phyloP scores from a whole-genome alignment of 2,888 invertebrate species.

The Venusia cambrica region DNA sequence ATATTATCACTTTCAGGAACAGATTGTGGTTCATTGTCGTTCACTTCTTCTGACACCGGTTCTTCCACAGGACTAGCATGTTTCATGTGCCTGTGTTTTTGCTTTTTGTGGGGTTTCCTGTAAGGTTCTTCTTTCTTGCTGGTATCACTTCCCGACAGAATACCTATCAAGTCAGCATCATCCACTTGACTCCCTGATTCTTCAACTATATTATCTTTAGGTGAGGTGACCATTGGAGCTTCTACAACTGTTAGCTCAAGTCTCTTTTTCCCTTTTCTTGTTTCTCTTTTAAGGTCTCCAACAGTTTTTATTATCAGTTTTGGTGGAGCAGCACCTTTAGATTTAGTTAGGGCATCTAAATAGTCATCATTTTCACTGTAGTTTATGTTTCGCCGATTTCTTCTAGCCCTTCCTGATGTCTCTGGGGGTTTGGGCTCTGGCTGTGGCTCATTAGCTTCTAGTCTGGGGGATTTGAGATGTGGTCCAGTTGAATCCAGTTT shows the following conservation, averaged over 20 bases:
- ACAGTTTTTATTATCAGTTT: slow-evolving; percentile 63
- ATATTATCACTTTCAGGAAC: slow-evolving; percentile 29
- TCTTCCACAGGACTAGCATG: slow-evolving; percentile 53
- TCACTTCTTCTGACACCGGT: slow-evolving; percentile 30
- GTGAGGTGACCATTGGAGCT: slow-evolving; percentile 32
- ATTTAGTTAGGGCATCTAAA: slow-evolving; percentile 65
- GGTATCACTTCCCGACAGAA: slow-evolving; percentile 53
- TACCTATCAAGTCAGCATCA: slow-evolving; percentile 59
- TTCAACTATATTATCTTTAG: slow-evolving; percentile 32
- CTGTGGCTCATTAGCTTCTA: slow-evolving; percentile 60
- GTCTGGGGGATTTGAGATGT: slow-evolving; percentile 48
- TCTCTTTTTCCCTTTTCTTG: slow-evolving; percentile 62
- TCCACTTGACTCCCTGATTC: slow-evolving; percentile 49
- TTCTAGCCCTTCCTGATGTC: slow-evolving; percentile 61
- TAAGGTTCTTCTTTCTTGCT: slow-evolving; percentile 49
- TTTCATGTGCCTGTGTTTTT: slow-evolving; percentile 54
- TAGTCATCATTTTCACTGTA: slow-evolving; percentile 81
- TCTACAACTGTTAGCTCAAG: slow-evolving; percentile 46
- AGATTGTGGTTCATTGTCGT: slow-evolving; percentile 28
- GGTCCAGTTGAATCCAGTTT: slow-evolving; percentile 55
- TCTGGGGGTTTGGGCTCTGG: slow-evolving; percentile 73
- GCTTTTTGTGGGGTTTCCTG: slow-evolving; percentile 57
- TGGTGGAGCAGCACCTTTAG: slow-evolving; percentile 42
- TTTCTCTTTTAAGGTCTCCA: slow-evolving; percentile 67
- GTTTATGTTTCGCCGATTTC: slow-evolving; percentile 73